Base-by-base conservation (phyloP, 2,113 vertebrate genomes). In the Cinclus cinclus region DNA sequence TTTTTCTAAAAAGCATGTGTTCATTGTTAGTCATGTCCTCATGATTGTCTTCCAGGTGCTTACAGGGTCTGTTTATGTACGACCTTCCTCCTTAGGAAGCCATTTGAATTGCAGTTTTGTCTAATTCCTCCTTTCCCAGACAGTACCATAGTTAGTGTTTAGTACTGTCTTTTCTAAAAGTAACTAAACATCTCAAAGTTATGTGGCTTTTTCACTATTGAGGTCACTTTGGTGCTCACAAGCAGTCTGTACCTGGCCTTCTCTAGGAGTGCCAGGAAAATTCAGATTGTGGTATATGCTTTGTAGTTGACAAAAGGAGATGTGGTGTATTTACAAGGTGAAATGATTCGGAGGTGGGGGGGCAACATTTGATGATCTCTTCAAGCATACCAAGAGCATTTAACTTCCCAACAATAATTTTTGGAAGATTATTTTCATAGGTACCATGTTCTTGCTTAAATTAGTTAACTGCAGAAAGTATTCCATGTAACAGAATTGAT, bases 61-160 rank as follows among this genome's bases (percentile, higher is more conserved):
- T 78, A 42, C 46, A 33, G 24, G 9, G 39, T 62, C 52, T 94
- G 73, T 91, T 94, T 91, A 56, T 2, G 0, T 59, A 4, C 1
- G 5, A 9, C 56, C 77, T 95, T 96, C 81, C 56, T 96, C 52
- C 39, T n/a, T 76, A 84, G 91, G 87, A 92, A 92, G 16, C 52
- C 44, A 41, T 33, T 2, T 91, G 77, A 91, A 91, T 60, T 75
- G 27, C 28, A 67, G 80, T 91, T 96, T 84, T 83, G 71, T 89
- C 77, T 81, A 87, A 89, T 87, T 82, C 35, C 52, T 91, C 19
- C 56, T 75, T 94, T 94, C 74, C 52, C 82, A 94, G 84, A 78
- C 84, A 74, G 11, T 27, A 21, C 3, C 12, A 18, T 59, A 78
- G 37, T 58, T 70, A 49, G 33, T 81, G 28, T 89, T 92, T 67